phyloP scores from a whole-genome alignment of 1,140 invertebrate genomes.

The Pararge aegeria region DNA sequence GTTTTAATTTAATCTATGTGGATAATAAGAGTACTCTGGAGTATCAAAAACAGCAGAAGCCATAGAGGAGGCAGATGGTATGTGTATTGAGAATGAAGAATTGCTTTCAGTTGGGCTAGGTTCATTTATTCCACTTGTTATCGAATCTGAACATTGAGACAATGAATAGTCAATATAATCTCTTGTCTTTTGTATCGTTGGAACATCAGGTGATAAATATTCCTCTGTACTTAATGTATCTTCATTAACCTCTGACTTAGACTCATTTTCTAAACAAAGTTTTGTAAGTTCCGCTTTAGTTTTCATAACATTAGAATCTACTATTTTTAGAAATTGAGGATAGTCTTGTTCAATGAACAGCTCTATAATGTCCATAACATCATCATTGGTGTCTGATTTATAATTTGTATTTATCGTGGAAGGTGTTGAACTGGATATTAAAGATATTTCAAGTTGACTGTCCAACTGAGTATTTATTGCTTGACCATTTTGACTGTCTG shows the following conservation, averaged over 20 bases:
- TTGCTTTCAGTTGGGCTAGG: background rate
- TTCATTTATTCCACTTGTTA: background rate
- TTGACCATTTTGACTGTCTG: background rate
- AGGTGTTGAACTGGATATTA: background rate
- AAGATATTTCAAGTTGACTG: background rate
- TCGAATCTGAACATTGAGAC: conserved; percentile 1
- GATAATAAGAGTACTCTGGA: conserved; percentile 60
- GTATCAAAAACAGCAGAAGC: conserved; percentile 31
- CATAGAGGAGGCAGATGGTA: background rate
- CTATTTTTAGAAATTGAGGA: background rate
- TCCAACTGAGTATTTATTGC: background rate
- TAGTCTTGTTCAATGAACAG: background rate
- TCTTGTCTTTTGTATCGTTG: background rate
- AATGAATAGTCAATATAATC: background rate
- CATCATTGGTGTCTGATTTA: background rate
- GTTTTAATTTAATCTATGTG: conserved; percentile 57
- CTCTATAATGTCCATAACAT: background rate
- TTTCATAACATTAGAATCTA: background rate
- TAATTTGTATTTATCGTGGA: background rate
- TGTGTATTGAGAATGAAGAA: background rate
- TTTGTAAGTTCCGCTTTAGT: background rate
- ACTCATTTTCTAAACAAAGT: background rate
- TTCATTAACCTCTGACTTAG: background rate
- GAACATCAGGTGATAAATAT: background rate
- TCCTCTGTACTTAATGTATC: background rate